Base-by-base conservation (phyloP, 1,140 invertebrate species). In the Zaprionus africanus region DNA sequence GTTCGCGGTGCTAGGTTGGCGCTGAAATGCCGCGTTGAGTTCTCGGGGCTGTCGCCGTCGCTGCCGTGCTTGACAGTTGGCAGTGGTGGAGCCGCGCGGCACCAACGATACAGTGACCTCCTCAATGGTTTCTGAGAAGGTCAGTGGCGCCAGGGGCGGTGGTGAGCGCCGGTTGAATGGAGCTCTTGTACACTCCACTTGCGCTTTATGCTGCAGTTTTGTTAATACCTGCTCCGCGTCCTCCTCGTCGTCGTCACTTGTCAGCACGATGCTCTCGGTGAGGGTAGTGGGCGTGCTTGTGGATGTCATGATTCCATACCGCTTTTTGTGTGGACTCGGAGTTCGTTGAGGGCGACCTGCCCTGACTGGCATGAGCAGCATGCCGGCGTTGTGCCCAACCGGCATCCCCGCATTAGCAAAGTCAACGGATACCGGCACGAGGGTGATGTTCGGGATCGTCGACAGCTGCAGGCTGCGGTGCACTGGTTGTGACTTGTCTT, bases 71-170 rank as follows among this genome's bases (percentile, higher is more conserved):
- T 86, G 81, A 15, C 85, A 90, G 12, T 76, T 79, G 76, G 82
- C 85, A 31, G 76, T 90, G 19, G 87, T 84, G 17, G 91, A 70
- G 19, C 46, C 82, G n/a, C 91, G 87, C 43, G 91, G 91, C 51
- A 92, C 91, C 59, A 92, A 43, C 15, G 91, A 92, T 6, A 92
- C 91, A 1, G 91, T 92, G 0, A 92, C 91, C 56, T 92, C 91
- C 56, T 92, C 91, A 13, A 92, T 66, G 7, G 76, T 68, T 12
- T 85, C 73, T n/a, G 76, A 71, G 4, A 75, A 74, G 1, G 81
- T 79, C 0, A 90, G 73, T 9, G 85, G 85, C 6, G 85, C 85
- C 12, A 90, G 70, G 0, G 85, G 85, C 41, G 85, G 85, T 2
- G 85, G 85, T 4, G 85, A 90, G 11, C 72, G 38, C 13, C 61